Evolutionary conservation across 2,888 invertebrate genomes (phyloP), one percentile per base, ranked within the genome.

Genomic region (Ecdyonurus torrentis): DNA sequence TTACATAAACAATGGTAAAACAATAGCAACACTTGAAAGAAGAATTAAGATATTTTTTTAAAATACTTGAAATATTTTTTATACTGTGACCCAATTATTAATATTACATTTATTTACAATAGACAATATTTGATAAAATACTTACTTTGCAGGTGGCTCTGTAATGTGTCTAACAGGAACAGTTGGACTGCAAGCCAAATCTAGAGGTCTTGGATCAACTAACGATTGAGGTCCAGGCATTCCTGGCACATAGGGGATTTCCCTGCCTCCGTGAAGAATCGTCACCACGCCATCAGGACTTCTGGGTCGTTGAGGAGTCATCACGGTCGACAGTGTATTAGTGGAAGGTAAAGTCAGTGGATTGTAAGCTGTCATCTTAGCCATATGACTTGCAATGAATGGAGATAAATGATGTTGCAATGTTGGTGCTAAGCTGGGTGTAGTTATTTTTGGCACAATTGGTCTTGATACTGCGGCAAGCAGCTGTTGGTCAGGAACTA

Each of bases 201-300:
- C 60, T 2, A 60, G 37, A 7, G 60, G 60, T 60, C 37, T 24
- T n/a, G 63, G 61, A 19, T 60, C 68, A 7, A 72, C 66, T 24
- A 85, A 73, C 37, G 83, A 82, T 68, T 84, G 84, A 2, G 91
- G 91, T 10, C 91, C 91, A 0, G 91, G 91, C 74, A 91, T 91
- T 18, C 91, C 91, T 3, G 91, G 91, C 15, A 91, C 90, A 73
- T 89, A 86, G 0, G 90, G 87, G 70, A 91, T 87, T n/a, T 86
- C 76, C 73, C 87, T 88, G 23, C 87, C 88, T 19, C 80, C 82
- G 68, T 84, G 83, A 59, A 83, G 72, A 66, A 84, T 84, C 25
- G 80, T 82, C n/a, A 81, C 77, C 58, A 83, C 79, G 15, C 82
- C 83, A 66, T 53, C 55, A 58, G 60, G 22, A 1, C 62, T 19